A percentile compares a stretch with the other conserved stretches of the same genome.
Evolutionary conservation across 2,797 vertebrate genomes (phyloP).

Genomic region (Tiaroga cobitis): DNA sequence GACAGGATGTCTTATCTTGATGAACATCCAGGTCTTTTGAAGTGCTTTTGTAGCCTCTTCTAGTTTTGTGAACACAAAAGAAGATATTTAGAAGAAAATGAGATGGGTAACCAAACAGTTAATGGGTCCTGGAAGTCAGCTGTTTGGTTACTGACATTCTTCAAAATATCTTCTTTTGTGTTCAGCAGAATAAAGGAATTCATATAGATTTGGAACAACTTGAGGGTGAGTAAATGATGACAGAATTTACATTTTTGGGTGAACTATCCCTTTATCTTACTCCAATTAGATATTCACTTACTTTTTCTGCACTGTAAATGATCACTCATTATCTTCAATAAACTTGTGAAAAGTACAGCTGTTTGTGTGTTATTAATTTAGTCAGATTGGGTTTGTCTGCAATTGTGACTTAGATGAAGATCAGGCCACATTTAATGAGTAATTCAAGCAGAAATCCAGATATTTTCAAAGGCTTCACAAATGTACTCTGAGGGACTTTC

Average conservation of each 20-base stretch:
- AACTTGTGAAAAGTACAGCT: not conserved
- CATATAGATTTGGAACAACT: not conserved
- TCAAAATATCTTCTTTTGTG: not conserved
- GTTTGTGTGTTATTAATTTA: not conserved
- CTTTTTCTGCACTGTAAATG: not conserved
- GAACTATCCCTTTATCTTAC: not conserved
- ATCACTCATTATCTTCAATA: not conserved
- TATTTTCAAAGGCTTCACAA: not conserved
- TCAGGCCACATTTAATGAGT: not conserved
- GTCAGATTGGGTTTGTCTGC: not conserved
- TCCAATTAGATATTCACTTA: too few relatives aligned
- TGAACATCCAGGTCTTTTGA: not conserved
- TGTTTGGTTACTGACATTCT: not conserved
- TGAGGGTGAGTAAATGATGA: not conserved
- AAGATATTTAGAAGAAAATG: not conserved
- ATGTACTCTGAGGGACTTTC: not conserved
- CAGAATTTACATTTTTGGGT: not conserved
- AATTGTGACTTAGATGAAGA: not conserved
- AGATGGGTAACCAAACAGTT: not conserved
- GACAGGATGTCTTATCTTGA: not conserved
- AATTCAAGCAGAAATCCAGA: not conserved
- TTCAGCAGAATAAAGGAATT: not conserved
- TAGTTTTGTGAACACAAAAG: not conserved
- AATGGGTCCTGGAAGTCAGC: not conserved
- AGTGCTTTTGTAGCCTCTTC: constrained; percentile 5